Conservation (phyloP, 2,113 vertebrate species). For the Aptenodytes forsteri region DNA sequence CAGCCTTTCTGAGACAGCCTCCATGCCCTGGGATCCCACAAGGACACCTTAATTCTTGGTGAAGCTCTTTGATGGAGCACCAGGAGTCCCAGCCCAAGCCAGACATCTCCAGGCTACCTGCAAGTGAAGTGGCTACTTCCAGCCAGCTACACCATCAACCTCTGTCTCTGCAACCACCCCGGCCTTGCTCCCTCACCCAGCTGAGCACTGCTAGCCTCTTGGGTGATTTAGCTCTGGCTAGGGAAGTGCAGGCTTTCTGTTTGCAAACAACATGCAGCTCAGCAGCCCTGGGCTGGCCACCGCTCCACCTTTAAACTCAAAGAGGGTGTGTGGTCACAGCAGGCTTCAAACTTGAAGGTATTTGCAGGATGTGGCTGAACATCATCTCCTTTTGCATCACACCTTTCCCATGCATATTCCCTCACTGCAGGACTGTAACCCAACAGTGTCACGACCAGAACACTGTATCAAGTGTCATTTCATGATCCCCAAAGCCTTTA, state of each 20-base stretch:
- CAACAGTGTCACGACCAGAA: neutral
- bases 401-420: neutral
- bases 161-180: neutral
- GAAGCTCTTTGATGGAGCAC: neutral
- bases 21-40: neutral
- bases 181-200: neutral
- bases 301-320: neutral
- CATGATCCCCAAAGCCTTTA: neutral
- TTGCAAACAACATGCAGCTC: neutral
- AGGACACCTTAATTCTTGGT: neutral
- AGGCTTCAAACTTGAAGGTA: neutral
- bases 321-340: neutral
- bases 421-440: neutral
- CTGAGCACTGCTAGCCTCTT: neutral
- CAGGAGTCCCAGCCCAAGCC: neutral
- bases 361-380: neutral
- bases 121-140: neutral
- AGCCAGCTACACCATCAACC: neutral
- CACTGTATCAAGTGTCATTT: neutral
- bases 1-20: neutral
- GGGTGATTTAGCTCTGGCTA: neutral
- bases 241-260: neutral
- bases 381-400: neutral
- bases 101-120: neutral
- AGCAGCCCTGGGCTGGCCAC: neutral